Base-by-base conservation (phyloP, 2,797 vertebrate species). In the Sandelia bainsii region DNA sequence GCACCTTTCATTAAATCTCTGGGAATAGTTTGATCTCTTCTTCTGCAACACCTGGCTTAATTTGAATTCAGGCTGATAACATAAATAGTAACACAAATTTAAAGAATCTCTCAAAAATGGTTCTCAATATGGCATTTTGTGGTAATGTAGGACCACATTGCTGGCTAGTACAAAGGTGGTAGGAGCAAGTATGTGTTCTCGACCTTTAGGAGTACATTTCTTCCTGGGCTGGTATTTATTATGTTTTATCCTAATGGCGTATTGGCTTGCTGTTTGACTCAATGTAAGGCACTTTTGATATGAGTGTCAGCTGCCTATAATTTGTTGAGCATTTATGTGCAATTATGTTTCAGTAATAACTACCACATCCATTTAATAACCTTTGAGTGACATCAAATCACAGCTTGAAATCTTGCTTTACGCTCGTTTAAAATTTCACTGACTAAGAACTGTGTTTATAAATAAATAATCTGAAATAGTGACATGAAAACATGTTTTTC, bases 321-420 rank as follows among this genome's bases (percentile, higher is more conserved):
- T 50, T 56, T 60, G 5, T 42, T 9, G 1, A 29, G 27, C 58
- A 45, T 57, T 67, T 58, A 29, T 44, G 40, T 48, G 48, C 32
- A 63, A 65, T 69, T 59, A 69, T 17, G 60, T 20, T n/a, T 58
- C 42, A 32, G 8, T 51, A 57, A 45, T 72, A 51, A 58, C 44
- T 40, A 29, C 58, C 46, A n/a, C 54, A 61, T n/a, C 17, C 50
- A 45, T 54, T 58, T 52, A 62, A 62, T 57, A 46, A 75, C 56
- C 44, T 50, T 39, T 51, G 40, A 75, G 50, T 66, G 66, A 51
- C 34, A 56, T 69, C 25, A 58, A n/a, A 50, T 73, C 59, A 42
- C 60, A 70, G 54, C 49, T 39, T 45, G 27, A 57, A 23, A 62
- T 65, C 29, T 60, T 25, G n/a, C n/a, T 44, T 65, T 22, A 40